A percentile compares a stretch with the other conserved stretches of the same genome.
Conservation (phyloP, 2,888 invertebrate genomes). For the Bimastos eiseni region DNA sequence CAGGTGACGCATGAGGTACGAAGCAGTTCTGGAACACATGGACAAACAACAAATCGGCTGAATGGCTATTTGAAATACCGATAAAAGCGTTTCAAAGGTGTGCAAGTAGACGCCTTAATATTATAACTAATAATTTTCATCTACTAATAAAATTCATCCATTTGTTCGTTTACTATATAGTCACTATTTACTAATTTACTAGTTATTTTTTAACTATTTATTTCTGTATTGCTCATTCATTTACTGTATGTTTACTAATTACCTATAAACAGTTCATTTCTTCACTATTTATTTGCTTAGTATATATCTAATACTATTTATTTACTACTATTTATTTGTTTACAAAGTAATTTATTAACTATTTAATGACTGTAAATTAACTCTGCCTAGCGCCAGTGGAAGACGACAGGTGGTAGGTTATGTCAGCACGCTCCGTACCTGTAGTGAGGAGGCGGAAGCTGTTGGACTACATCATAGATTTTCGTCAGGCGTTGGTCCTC, state of each 20-base stretch:
- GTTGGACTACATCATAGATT: slow-evolving; percentile 87
- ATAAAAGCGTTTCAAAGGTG: too few species aligned
- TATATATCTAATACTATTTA: not conserved
- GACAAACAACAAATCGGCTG: slow-evolving; percentile 14
- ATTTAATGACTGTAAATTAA: too few species aligned
- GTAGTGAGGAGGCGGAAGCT: slow-evolving; percentile 95
- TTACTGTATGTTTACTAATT: not conserved
- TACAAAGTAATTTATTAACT: too few species aligned
- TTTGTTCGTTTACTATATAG: too few species aligned
- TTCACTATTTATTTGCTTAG: not conserved
- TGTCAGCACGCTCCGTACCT: slow-evolving; percentile 69
- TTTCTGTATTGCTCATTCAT: not conserved
- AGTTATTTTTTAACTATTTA: too few species aligned
- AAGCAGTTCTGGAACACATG: slow-evolving; percentile 75
- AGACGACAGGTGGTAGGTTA: too few species aligned
- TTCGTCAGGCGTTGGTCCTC: slow-evolving; percentile 71
- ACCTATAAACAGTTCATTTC: not conserved
- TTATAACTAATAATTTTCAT: too few species aligned
- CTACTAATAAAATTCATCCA: too few species aligned
- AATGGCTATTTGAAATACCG: too few species aligned
- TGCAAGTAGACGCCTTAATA: too few species aligned
- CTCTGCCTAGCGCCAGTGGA: too few species aligned
- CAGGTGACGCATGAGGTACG: slow-evolving; percentile 89
- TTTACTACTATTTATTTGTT: not conserved
- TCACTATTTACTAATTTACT: too few species aligned